Evolutionary conservation across 2,113 vertebrate genomes (phyloP).

Genomic region (Anser cygnoides): DNA sequence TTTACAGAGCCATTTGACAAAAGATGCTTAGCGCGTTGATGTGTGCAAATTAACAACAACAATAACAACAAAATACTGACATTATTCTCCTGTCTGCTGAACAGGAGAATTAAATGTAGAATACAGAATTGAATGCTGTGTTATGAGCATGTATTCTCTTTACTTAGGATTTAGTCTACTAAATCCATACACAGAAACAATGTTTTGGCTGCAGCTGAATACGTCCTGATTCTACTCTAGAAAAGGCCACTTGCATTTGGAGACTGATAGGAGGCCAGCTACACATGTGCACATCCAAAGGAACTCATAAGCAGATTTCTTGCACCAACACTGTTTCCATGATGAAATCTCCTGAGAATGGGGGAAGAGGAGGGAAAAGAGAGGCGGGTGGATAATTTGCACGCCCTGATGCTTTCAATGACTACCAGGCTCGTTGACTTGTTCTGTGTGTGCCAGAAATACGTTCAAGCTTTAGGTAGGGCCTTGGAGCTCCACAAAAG

Average conservation of each 20-base stretch:
- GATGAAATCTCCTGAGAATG: background rate
- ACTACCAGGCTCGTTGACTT: background rate
- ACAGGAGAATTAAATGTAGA: background rate
- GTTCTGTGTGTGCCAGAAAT: background rate
- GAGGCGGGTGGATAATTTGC: background rate
- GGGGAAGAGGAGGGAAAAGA: background rate
- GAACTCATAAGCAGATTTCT: background rate
- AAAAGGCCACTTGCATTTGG: background rate
- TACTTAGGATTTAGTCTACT: background rate
- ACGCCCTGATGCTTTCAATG: background rate
- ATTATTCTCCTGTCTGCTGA: background rate
- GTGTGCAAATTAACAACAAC: background rate
- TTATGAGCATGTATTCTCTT: background rate
- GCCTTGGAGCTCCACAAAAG: background rate
- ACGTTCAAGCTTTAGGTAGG: background rate
- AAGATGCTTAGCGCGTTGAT: background rate
- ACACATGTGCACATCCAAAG: accelerated
- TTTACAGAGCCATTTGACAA: background rate
- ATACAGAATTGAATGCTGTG: background rate
- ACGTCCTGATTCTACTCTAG: background rate
- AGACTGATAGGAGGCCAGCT: background rate
- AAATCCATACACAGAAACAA: background rate
- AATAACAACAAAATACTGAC: background rate
- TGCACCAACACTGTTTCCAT: background rate
- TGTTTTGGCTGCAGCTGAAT: background rate